Percentiles rank a stretch among this genome's conserved stretches.
Conservation (phyloP, 2,113 vertebrate species). For the Ophthalmolycus amberensis region DNA sequence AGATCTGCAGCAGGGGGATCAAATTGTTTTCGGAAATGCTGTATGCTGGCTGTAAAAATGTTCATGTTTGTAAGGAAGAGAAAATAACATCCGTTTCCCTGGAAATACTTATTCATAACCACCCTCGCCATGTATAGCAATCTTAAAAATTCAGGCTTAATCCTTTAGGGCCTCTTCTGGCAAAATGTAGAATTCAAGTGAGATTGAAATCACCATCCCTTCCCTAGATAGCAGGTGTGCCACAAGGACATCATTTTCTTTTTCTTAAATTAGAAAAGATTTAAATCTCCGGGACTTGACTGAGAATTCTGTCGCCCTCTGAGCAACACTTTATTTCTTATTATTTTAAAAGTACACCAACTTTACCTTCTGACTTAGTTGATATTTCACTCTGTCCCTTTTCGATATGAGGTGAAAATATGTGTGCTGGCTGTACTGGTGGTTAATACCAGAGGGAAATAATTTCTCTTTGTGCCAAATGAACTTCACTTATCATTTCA, state of each 20-base stretch:
- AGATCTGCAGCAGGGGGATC: conserved; percentile 25
- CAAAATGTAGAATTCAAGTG: conserved; percentile 66
- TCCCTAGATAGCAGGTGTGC: conserved; percentile 57
- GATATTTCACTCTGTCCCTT: conserved; percentile 30
- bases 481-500: neutral
- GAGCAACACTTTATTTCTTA: conserved; percentile 56
- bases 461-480: conserved; percentile 14
- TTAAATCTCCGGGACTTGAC: conserved; percentile 39
- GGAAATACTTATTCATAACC: conserved; percentile 34
- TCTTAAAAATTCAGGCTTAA: conserved; percentile 66
- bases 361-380: conserved; percentile 39
- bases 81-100: conserved; percentile 1
- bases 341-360: conserved; percentile 57
- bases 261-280: conserved; percentile 72
- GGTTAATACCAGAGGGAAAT: neutral
- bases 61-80: neutral
- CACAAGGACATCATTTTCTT: conserved; percentile 68
- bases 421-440: neutral
- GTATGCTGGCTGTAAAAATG: conserved; percentile 9
- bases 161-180: conserved; percentile 46
- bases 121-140: conserved; percentile 28
- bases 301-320: conserved; percentile 43
- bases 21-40: conserved; percentile 38
- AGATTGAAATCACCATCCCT: conserved; percentile 64
- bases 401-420: conserved; percentile 8